phyloP scores from a whole-genome alignment of 2,797 vertebrate species.

The Perdix hodgsoniae region DNA sequence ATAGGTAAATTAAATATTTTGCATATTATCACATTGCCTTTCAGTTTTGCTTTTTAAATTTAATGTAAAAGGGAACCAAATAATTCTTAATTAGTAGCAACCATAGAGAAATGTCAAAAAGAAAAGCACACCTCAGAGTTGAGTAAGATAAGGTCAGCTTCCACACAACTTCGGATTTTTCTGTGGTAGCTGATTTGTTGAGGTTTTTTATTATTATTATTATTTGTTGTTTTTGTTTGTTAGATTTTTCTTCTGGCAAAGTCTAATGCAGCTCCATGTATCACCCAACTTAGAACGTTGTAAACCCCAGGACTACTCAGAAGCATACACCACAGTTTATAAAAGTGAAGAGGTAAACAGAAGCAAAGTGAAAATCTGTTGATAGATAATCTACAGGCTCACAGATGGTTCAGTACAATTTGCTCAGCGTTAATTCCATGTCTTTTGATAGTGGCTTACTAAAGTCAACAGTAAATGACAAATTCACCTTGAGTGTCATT shows the following conservation, averaged over 20 bases:
- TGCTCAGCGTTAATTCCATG: neutral
- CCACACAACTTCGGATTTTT: neutral
- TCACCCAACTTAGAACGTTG: accelerated
- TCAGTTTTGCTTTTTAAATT: neutral
- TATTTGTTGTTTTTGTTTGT: neutral
- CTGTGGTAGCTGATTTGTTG: neutral
- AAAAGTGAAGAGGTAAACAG: neutral
- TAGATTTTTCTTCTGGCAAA: neutral
- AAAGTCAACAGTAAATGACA: neutral
- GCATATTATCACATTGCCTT: neutral
- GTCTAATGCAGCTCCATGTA: neutral
- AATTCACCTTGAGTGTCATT: neutral
- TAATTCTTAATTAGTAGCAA: neutral
- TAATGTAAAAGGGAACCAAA: neutral
- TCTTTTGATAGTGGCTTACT: neutral
- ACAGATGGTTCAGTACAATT: neutral
- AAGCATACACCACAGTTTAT: neutral
- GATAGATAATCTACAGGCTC: neutral
- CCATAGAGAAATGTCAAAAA: neutral
- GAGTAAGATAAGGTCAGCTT: neutral
- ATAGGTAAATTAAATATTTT: neutral
- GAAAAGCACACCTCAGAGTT: neutral
- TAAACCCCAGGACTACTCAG: neutral
- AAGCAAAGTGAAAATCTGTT: neutral
- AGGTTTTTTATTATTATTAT: neutral